A percentile compares a stretch with the other conserved stretches of the same genome.
Conservation (phyloP, 53 echinoderm and acorn worm genomes). For the Astropecten irregularis region DNA sequence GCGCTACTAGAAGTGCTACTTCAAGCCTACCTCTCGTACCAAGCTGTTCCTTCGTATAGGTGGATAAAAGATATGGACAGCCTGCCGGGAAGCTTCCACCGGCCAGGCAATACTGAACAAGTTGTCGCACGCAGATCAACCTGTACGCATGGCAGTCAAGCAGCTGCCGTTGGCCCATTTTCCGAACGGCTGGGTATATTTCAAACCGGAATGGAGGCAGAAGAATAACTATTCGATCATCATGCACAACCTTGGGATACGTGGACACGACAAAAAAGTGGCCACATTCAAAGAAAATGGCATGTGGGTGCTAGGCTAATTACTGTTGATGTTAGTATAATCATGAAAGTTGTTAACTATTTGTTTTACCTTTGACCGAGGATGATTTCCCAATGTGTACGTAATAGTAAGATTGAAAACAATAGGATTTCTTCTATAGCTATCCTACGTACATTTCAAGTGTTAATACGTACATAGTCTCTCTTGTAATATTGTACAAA, state of each 20-base stretch:
- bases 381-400: too few relatives aligned
- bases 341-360: too few relatives aligned
- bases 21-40: neutral
- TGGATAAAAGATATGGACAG: neutral
- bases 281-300: neutral
- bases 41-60: neutral
- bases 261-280: conserved; percentile 23
- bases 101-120: neutral
- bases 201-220: too few relatives aligned
- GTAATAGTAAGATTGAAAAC: too few relatives aligned
- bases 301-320: conserved; percentile 18
- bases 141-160: neutral
- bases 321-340: too few relatives aligned
- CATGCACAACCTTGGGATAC: conserved; percentile 15
- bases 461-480: too few relatives aligned
- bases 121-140: neutral
- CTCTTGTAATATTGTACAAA: too few relatives aligned
- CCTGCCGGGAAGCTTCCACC: neutral
- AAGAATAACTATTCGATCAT: neutral
- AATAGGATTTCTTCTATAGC: too few relatives aligned
- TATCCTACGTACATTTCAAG: too few relatives aligned
- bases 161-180: neutral
- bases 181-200: neutral
- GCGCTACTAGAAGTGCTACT: too few relatives aligned
- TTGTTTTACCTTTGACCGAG: too few relatives aligned